Base-by-base conservation (phyloP, 2,797 vertebrate species). In the Bradypodion ventrale region DNA sequence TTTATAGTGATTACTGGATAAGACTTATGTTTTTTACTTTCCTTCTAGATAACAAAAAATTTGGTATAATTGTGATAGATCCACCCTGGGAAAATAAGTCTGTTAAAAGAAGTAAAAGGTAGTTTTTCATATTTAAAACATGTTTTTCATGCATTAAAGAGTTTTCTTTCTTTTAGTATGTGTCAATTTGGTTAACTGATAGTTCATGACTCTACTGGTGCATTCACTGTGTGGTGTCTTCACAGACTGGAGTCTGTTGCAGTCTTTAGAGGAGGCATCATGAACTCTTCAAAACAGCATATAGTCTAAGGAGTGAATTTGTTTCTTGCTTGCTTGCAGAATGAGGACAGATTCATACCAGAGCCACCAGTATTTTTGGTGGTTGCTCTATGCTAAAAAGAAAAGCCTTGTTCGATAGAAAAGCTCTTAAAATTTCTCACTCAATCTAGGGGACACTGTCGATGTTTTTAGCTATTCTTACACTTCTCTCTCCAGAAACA, bases 41-140 rank as follows among this genome's bases (percentile, higher is more conserved):
- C 56, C 88, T 94, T 87, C 52, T 94, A 99, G 98, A 94, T 87
- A 95, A 96, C 89, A 96, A 93, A 84, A 97, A 90, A 75, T 99
- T 97, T 70, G 96, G 97, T 84, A 87, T 98, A 27, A 98, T 99
- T 90, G 96, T 99, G 73, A 94, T 99, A 46, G 98, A 99, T 93
- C 98, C 98, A 78, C 98, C 98, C 0, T 99, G 98, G 99, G 97
- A 99, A 94, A 99, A 99, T 93, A 99, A 99, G 92, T 99, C 98
- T 8, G 96, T 98, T 88, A 99, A 99, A 95, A 97, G 98, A 94
- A 99, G 98, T 93, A 97, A 96, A 80, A 97, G 97, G 98, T 99
- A 93, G 87, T 83, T 86, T 66, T 90, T 87, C 15, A 79, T 46
- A 70, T 59, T 69, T 56, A 40, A 40, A 65, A 40, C 16, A 25